A percentile compares a stretch with the other conserved stretches of the same genome.
phyloP scores from a whole-genome alignment of 1,140 invertebrate genomes.

The Apolygus lucorum region DNA sequence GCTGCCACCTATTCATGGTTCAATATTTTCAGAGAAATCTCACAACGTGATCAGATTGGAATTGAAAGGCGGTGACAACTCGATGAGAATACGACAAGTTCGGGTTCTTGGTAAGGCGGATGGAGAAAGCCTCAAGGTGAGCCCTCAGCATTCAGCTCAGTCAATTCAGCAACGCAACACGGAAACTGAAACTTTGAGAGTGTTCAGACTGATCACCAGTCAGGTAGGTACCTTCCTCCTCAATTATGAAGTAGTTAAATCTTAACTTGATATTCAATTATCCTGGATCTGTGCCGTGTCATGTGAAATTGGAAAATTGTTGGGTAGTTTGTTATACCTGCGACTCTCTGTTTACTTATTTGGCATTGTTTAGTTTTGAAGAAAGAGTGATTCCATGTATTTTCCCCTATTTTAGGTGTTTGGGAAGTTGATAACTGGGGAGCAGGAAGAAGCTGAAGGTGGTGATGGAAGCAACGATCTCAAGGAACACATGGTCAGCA shows the following conservation, averaged over 20 bases:
- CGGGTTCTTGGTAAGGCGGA: slow-evolving; percentile 49
- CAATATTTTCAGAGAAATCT: slow-evolving; percentile 40
- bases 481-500: slow-evolving; percentile 93
- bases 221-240: no score
- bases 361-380: no score
- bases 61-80: slow-evolving; percentile 84
- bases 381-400: no score
- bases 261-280: slow-evolving; percentile 15
- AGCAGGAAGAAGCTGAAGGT: slow-evolving; percentile 41
- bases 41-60: slow-evolving; percentile 63
- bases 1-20: no score
- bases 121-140: slow-evolving; percentile 43
- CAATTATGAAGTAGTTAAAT: no score
- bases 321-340: no score
- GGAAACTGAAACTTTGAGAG: slow-evolving; percentile 83
- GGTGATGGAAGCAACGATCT: slow-evolving; percentile 73
- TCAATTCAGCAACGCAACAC: slow-evolving; percentile 77
- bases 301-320: no score
- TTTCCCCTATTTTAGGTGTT: slow-evolving; percentile 66
- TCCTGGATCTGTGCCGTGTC: no score
- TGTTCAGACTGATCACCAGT: slow-evolving; percentile 87
- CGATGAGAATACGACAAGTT: slow-evolving; percentile 78
- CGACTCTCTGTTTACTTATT: no score
- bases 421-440: slow-evolving; percentile 71
- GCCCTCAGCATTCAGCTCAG: slow-evolving; percentile 44